Conservation (phyloP, 1,140 invertebrate species). For the Paralvinella palmiformis region DNA sequence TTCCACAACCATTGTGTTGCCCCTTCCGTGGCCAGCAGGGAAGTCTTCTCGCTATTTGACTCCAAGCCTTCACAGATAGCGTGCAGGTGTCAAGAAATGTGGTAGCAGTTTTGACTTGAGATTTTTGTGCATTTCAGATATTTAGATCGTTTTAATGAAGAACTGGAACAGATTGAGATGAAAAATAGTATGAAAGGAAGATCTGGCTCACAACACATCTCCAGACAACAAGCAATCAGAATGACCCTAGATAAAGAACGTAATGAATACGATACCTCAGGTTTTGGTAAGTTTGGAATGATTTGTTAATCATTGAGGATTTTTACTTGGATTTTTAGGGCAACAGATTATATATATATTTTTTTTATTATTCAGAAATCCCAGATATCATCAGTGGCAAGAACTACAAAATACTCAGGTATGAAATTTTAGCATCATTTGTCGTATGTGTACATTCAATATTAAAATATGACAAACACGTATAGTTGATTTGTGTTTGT, state of each 20-base stretch:
- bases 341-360: neutral
- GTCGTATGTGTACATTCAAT: neutral
- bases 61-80: neutral
- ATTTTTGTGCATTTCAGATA: too few relatives aligned
- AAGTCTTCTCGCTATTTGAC: neutral
- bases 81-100: too few relatives aligned
- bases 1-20: neutral
- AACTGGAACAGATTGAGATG: conserved; percentile 13
- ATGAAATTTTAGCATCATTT: too few relatives aligned
- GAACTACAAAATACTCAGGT: conserved; percentile 5
- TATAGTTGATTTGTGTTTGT: neutral
- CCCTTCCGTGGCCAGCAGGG: neutral
- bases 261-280: neutral
- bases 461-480: neutral
- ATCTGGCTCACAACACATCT: neutral
- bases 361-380: conserved; percentile 2
- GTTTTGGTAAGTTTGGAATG: neutral
- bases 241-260: neutral
- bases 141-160: conserved; percentile 8
- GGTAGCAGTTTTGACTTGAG: too few relatives aligned
- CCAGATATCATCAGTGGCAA: conserved; percentile 9
- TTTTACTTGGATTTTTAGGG: neutral
- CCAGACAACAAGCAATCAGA: conserved; percentile 6
- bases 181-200: conserved; percentile 7
- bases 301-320: neutral